Base-by-base conservation (phyloP, 2,113 vertebrate species). In the Toxotes chatareus region DNA sequence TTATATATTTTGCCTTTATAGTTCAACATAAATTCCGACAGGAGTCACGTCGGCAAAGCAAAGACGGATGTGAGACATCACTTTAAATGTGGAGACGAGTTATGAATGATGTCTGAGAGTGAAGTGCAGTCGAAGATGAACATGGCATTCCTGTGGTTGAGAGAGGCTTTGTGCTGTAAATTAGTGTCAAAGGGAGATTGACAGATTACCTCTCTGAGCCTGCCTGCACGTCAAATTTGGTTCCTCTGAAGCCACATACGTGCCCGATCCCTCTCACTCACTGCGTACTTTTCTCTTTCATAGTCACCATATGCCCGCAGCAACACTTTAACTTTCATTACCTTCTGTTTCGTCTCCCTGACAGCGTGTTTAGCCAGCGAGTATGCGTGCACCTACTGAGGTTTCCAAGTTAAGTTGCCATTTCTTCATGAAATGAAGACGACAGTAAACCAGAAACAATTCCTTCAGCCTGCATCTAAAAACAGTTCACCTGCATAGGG, bases 101-200 rank as follows among this genome's bases (percentile, higher is more conserved):
- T 82, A 57, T 34, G 75, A 46, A 79, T 68, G 78, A 68, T 53
- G 70, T 65, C 27, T 77, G 59, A 23, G 69, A 86, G 53, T 76
- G 79, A 71, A 77, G 76, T 64, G 83, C 69, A 53, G 68, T 31
- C 38, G 34, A 66, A 74, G 68, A 77, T 64, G 57, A 86, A 83
- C 55, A 63, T 59, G 72, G 42, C 49, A 65, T 86, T 89, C 73
- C 61, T 79, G 87, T 60, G 62, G 84, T 60, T 79, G 82, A 90
- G 66, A 70, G 74, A 82, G 69, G 73, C 65, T 85, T 81, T 81
- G 80, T 31, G 80, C 63, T 56, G 76, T 60, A 75, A 84, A 87
- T 90, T 74, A 78, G 67, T 70, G 85, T 93, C 88, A 91, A 80
- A 82, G 59, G 53, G 68, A 91, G 84, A 91, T 59, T 87, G 90